Evolutionary conservation across 2,113 vertebrate genomes (phyloP).

Genomic region (Oreocharis arfaki): DNA sequence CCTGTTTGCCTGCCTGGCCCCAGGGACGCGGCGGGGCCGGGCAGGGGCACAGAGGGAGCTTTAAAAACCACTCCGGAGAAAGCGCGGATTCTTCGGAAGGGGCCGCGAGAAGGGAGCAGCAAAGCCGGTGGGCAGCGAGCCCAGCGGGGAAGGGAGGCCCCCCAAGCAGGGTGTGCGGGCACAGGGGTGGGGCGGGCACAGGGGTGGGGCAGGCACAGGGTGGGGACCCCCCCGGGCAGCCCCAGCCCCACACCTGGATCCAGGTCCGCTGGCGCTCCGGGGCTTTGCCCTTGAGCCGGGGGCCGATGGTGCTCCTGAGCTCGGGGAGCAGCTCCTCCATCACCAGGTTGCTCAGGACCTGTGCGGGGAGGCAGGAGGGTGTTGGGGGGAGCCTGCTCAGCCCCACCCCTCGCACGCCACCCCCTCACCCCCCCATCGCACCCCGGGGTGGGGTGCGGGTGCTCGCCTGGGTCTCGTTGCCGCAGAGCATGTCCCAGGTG

Average conservation of each 20-base stretch:
- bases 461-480: constrained; percentile 85
- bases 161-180: background rate
- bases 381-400: background rate
- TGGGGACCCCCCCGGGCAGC: background rate
- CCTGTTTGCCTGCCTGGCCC: background rate
- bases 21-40: background rate
- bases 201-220: rapidly evolving
- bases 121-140: rapidly evolving
- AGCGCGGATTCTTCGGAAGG: background rate
- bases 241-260: constrained; percentile 81
- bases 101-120: background rate
- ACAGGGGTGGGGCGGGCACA: background rate
- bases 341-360: constrained; percentile 94
- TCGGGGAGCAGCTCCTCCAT: constrained; percentile 90
- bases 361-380: background rate
- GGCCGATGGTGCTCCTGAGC: constrained; percentile 80
- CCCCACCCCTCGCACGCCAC: rapidly evolving
- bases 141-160: background rate
- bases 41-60: background rate
- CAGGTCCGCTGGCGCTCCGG: constrained; percentile 86
- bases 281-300: constrained; percentile 87
- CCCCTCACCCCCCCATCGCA: rapidly evolving
- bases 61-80: background rate
- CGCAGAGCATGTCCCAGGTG: constrained; percentile 97
- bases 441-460: rapidly evolving